Conservation (phyloP, 1,140 invertebrate genomes). For the Drosophila arawakana region DNA sequence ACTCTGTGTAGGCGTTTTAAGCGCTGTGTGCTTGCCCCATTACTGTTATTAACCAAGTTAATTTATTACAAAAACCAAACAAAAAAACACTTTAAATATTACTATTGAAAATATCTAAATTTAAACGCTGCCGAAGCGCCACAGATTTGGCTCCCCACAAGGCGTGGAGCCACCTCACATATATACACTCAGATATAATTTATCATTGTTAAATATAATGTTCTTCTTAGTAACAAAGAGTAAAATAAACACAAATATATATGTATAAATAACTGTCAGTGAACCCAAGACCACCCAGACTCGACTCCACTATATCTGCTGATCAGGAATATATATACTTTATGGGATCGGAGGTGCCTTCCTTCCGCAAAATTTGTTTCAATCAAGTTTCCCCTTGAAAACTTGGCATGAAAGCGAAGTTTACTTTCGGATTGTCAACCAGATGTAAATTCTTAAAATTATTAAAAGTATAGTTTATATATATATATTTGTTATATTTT, state of each 20-base stretch:
- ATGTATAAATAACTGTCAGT: constrained; percentile 19
- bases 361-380: neutral
- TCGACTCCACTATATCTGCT: too few relatives aligned
- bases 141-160: constrained; percentile 26
- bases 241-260: constrained; percentile 66
- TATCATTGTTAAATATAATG: constrained; percentile 77
- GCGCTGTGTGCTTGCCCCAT: constrained; percentile 37
- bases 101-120: constrained; percentile 52
- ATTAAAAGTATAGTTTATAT: constrained; percentile 7
- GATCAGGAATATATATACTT: too few relatives aligned
- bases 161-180: constrained; percentile 22
- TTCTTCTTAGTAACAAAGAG: constrained; percentile 61
- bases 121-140: constrained; percentile 53
- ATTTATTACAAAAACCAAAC: constrained; percentile 61
- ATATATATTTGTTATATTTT: too few relatives aligned
- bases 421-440: neutral
- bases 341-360: too few relatives aligned
- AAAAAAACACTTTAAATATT: constrained; percentile 39
- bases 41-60: constrained; percentile 81
- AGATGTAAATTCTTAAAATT: neutral
- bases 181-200: constrained; percentile 67
- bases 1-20: constrained; percentile 33
- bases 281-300: too few relatives aligned
- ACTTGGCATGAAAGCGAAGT: neutral
- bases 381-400: constrained; percentile 5